These are phyloP conservation scores for Lucilia cuprina DNA, from an alignment of 1,140 invertebrate species.

Conservation along the genomic window DNA sequence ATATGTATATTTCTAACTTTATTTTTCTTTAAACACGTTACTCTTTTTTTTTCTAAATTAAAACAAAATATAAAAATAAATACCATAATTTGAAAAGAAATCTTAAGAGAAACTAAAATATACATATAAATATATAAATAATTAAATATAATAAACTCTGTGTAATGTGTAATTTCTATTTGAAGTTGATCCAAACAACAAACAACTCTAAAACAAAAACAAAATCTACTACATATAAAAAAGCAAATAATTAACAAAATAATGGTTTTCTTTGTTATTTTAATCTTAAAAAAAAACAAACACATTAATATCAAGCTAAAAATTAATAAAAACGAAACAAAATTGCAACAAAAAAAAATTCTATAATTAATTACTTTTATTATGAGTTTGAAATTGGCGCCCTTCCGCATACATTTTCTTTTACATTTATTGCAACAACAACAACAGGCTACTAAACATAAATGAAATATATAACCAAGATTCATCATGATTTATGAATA, in stretches of 20 bases:
- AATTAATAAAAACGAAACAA: background rate
- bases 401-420: background rate
- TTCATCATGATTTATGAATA: background rate
- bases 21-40: background rate
- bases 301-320: slow-evolving; percentile 4
- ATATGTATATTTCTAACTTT: background rate
- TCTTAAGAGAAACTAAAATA: background rate
- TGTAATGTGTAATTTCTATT: background rate
- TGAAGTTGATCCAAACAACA: background rate
- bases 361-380: background rate
- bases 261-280: slow-evolving; percentile 18
- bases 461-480: background rate
- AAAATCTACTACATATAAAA: background rate
- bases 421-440: background rate
- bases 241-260: background rate
- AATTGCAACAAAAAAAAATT: background rate
- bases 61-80: background rate
- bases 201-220: background rate
- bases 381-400: background rate
- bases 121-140: background rate
- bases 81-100: background rate
- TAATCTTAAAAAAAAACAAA: slow-evolving; percentile 3
- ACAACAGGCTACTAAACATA: background rate
- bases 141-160: background rate
- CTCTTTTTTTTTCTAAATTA: background rate